Evolutionary conservation across 92 coral and sea anemone genomes (phyloP), one percentile per base, ranked within the genome.

Genomic region (Plumapathes pennacea): DNA sequence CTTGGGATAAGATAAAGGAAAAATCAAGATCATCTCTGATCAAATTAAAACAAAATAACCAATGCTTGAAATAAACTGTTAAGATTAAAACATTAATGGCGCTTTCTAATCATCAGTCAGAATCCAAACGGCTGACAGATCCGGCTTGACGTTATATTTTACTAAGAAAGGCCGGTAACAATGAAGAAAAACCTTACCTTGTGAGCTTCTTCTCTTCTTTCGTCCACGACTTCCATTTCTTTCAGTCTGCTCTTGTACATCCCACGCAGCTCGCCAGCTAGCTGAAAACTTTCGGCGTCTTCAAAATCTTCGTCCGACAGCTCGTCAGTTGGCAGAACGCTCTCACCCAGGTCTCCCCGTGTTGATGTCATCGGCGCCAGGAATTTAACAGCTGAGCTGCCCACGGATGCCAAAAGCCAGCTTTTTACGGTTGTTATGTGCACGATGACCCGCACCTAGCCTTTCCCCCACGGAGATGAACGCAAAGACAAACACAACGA

Each of bases 241-340:
- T 69, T 84, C 41, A 94, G 81, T 39, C 84, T 74, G 55, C 72
- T 81, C 25, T 82, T 72, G 50, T 88, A 94, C 48, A 88, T 76
- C 44, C 82, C 99, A 57, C 89, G 86, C 21, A 94, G 64, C 44
- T 94, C 96, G 59, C 78, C 85, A 45, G 83, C 96, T 10, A 88
- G 85, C n/a, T n/a, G n/a, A 50, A 79, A 69, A 57, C 74, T 79
- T 37, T 88, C 96, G 41, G 59, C 54, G 29, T 88, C 86, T 9
- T 57, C 77, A n/a, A n/a, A n/a, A 13, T 83, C 86, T 22, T 88
- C 96, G 50, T 77, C 63, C 57, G 62, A 74, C 50, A 76, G 59
- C 62, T 77, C 72, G 31, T 64, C 74, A 64, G 62, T 72, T 32
- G 48, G 74, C 27, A 82, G 81, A 60, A 67, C 54, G 45, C 72